phyloP scores from a whole-genome alignment of 2,888 invertebrate genomes.

The Cerastoderma edule region DNA sequence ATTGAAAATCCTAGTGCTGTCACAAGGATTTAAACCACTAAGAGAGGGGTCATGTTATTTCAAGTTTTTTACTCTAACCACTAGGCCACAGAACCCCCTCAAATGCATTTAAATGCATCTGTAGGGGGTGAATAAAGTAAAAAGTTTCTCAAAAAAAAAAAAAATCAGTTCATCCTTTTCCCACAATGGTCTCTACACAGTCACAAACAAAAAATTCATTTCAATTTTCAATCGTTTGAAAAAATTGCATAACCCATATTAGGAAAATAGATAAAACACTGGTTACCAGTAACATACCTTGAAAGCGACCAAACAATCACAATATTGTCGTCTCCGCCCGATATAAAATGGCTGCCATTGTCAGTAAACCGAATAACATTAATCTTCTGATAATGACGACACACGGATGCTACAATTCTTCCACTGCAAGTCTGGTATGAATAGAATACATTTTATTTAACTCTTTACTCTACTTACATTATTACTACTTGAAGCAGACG shows the following conservation, averaged over 20 bases:
- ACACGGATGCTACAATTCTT: slow-evolving; percentile 88
- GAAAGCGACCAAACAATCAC: slow-evolving; percentile 89
- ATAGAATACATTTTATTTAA: too few relatives aligned
- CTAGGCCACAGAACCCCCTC: too few relatives aligned
- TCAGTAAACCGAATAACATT: slow-evolving; percentile 90
- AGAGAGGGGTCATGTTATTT: too few relatives aligned
- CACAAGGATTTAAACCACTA: too few relatives aligned
- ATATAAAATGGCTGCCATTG: slow-evolving; percentile 91
- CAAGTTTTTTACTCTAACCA: too few relatives aligned
- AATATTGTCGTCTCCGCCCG: slow-evolving; percentile 93
- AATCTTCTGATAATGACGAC: slow-evolving; percentile 92
- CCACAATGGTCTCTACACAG: neutral
- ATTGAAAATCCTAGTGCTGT: too few relatives aligned
- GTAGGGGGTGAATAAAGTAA: too few relatives aligned
- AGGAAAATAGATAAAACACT: neutral
- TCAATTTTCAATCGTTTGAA: neutral
- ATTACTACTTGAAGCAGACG: too few relatives aligned
- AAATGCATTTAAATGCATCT: too few relatives aligned
- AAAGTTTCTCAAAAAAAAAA: too few relatives aligned
- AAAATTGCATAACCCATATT: neutral
- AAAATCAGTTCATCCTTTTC: neutral
- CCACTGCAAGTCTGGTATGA: slow-evolving; percentile 86
- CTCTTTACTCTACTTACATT: too few relatives aligned
- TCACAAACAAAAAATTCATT: too few relatives aligned
- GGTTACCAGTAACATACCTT: slow-evolving; percentile 67